Evolutionary conservation across 2,113 vertebrate species (phyloP).

Genomic region (Penelope pileata): DNA sequence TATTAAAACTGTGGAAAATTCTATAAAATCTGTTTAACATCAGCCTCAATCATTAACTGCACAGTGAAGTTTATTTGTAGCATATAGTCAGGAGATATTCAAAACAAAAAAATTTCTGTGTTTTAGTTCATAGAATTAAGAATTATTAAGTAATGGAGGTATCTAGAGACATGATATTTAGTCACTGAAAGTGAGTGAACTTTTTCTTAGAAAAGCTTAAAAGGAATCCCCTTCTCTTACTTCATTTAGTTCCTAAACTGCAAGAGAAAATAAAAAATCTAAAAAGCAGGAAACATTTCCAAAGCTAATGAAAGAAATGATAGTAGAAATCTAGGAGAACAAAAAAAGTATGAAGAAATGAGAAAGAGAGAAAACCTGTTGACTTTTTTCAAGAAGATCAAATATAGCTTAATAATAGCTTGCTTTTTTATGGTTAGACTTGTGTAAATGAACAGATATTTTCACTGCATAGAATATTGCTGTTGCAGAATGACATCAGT

Average conservation of each 20-base stretch:
- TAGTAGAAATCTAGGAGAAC: neutral
- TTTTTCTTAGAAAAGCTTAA: neutral
- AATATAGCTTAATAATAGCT: neutral
- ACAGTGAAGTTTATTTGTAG: neutral
- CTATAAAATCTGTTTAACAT: neutral
- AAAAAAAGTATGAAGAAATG: accelerated
- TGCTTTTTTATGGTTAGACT: neutral
- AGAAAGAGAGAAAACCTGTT: accelerated
- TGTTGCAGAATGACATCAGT: accelerated
- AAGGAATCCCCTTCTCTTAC: neutral
- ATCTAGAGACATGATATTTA: neutral
- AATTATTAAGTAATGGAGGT: neutral
- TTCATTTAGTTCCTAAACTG: neutral
- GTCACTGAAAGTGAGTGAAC: neutral
- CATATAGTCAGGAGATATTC: neutral
- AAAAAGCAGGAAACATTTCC: neutral
- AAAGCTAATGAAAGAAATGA: neutral
- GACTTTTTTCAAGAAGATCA: neutral
- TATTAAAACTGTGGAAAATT: neutral
- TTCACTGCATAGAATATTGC: neutral
- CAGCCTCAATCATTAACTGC: neutral
- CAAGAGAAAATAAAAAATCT: neutral
- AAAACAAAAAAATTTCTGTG: neutral
- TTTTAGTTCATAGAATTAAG: neutral
- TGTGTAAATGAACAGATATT: neutral